Conservation (phyloP, 2,888 invertebrate species). For the Sminthurinus aureus region DNA sequence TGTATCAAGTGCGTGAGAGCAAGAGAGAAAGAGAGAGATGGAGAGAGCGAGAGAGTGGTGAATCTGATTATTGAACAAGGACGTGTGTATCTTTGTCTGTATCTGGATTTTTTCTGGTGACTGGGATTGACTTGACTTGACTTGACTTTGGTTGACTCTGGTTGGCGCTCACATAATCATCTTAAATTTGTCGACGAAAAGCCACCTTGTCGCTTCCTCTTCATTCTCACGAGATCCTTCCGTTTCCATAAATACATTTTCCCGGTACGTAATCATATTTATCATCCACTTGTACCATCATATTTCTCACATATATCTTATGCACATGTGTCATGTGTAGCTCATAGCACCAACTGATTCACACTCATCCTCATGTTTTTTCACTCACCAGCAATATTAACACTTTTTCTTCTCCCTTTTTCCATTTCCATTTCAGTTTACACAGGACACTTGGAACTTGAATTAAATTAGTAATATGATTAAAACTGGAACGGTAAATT, state of each 20-base stretch:
- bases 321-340: background rate
- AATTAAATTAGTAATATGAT: background rate
- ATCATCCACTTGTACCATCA: background rate
- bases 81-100: background rate
- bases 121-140: background rate
- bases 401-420: background rate
- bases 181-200: slow-evolving; percentile 1
- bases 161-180: background rate
- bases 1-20: too few species aligned
- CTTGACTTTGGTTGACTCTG: background rate
- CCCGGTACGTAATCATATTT: background rate
- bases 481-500: too few species aligned
- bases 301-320: background rate
- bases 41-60: background rate
- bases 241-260: background rate
- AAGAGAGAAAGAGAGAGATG: too few species aligned
- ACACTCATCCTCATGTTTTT: background rate
- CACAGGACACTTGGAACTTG: background rate
- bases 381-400: background rate
- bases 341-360: background rate
- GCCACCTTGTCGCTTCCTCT: slow-evolving; percentile 12
- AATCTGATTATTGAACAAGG: background rate
- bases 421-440: background rate
- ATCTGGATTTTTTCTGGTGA: background rate
- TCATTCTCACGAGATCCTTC: background rate